phyloP scores from a whole-genome alignment of 2,113 vertebrate species.

The Atrichornis clamosus region DNA sequence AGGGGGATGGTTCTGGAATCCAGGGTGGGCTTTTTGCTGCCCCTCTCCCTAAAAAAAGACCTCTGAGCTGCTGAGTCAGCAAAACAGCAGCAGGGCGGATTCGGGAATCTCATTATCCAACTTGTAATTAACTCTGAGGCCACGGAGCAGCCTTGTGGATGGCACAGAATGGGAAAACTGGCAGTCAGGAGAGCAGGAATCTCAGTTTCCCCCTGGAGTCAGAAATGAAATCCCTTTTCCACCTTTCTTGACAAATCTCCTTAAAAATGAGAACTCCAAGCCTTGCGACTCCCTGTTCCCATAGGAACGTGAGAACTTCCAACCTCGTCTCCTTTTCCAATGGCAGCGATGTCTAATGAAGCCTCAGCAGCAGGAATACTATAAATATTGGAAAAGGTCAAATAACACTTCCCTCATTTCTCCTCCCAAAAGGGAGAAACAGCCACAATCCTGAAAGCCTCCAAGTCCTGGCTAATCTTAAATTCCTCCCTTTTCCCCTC shows the following conservation, averaged over 20 bases:
- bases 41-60: background rate
- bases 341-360: background rate
- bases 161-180: background rate
- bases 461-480: background rate
- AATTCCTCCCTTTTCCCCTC: background rate
- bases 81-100: background rate
- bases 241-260: background rate
- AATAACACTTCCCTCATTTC: background rate
- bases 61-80: background rate
- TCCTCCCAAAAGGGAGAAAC: background rate
- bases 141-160: background rate
- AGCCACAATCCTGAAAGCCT: background rate
- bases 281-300: conserved; percentile 11
- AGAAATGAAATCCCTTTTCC: background rate
- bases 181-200: background rate
- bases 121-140: background rate
- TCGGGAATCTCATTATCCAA: background rate
- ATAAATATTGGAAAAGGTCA: background rate
- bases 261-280: background rate
- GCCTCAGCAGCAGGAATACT: background rate
- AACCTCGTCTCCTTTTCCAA: background rate
- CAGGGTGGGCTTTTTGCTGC: background rate
- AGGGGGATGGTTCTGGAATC: background rate
- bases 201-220: background rate
- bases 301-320: conserved; percentile 7